These are phyloP conservation scores for Phrynosoma blainvillii DNA, from an alignment of 2,113 vertebrate genomes.

Conservation along the genomic window DNA sequence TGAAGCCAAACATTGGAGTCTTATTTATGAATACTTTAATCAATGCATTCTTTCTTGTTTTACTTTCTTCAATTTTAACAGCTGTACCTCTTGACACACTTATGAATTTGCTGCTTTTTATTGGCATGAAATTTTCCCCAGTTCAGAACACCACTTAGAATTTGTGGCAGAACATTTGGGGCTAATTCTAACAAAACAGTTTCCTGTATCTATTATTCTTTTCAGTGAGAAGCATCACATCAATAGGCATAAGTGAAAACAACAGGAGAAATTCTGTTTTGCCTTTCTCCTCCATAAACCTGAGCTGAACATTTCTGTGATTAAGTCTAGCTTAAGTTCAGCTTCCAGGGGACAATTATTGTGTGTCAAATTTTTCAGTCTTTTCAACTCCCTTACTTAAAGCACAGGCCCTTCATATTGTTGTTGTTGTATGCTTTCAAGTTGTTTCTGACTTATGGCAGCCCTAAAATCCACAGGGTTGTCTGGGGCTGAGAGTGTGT, in stretches of 20 bases:
- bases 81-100: not conserved
- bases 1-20: not conserved
- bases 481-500: no score
- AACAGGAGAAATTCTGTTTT: not conserved
- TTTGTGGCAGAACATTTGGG: constrained; percentile 21
- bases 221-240: not conserved
- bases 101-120: constrained; percentile 22
- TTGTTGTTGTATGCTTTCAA: no score
- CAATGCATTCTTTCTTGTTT: not conserved
- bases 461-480: no score
- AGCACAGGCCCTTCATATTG: not conserved
- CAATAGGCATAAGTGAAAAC: not conserved
- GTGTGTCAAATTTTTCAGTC: not conserved
- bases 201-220: not conserved
- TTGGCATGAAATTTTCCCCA: constrained; percentile 22
- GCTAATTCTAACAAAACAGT: not conserved
- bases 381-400: not conserved
- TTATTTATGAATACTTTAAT: not conserved
- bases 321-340: not conserved
- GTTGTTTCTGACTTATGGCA: no score
- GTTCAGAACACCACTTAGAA: not conserved
- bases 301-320: not conserved
- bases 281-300: not conserved
- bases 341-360: not conserved
- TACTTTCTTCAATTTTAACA: constrained; percentile 18